Conservation (phyloP, 1,140 invertebrate genomes). For the Sycophaga agraensis region DNA sequence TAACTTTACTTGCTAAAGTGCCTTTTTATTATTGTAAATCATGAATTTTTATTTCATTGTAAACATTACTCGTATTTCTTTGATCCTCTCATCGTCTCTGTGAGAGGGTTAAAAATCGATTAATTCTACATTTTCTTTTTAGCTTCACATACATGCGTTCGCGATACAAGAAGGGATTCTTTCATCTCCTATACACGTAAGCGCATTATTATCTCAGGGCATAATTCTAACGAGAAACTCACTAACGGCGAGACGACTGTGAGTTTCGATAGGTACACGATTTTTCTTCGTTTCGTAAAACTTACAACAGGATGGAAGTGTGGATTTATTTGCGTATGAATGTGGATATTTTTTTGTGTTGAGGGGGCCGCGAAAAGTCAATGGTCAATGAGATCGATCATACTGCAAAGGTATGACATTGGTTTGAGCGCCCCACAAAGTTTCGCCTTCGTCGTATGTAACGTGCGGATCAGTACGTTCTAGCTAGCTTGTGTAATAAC, state of each 20-base stretch:
- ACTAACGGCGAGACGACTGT: constrained; percentile 29
- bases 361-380: constrained; percentile 42
- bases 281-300: constrained; percentile 32
- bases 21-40: constrained; percentile 8
- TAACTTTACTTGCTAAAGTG: constrained; percentile 19
- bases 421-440: constrained; percentile 28
- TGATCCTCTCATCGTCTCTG: constrained; percentile 33
- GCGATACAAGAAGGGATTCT: constrained; percentile 4
- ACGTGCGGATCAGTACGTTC: constrained; percentile 42
- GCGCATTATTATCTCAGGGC: constrained; percentile 51
- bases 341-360: constrained; percentile 12
- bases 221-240: constrained; percentile 47
- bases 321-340: constrained; percentile 28
- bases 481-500: constrained; percentile 42
- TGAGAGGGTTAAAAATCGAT: constrained; percentile 5
- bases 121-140: constrained; percentile 36
- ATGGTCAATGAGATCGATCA: constrained; percentile 56
- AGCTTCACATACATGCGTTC: constrained; percentile 3
- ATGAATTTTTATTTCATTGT: constrained; percentile 13
- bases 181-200: constrained; percentile 50
- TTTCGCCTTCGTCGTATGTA: constrained; percentile 25
- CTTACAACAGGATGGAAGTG: constrained; percentile 43
- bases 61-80: constrained; percentile 11
- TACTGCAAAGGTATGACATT: constrained; percentile 43
- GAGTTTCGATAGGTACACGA: constrained; percentile 15